A percentile compares a stretch with the other conserved stretches of the same genome.
Evolutionary conservation across 2,113 vertebrate species (phyloP).

Genomic region (Morone chrysops): DNA sequence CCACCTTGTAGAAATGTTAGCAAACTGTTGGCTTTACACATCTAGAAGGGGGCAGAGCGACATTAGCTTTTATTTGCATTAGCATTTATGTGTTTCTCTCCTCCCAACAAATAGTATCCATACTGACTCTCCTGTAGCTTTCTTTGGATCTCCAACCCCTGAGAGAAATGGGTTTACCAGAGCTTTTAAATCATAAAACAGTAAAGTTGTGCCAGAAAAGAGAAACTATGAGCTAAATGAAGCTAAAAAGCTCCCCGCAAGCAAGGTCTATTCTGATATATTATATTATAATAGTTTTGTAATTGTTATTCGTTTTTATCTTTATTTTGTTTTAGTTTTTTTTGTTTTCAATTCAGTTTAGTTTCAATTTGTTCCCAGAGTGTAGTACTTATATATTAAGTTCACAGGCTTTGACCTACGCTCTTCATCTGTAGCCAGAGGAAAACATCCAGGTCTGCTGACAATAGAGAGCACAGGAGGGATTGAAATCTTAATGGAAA

Average conservation of each 20-base stretch:
- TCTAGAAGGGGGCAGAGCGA: neutral
- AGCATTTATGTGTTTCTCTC: neutral
- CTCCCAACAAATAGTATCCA: neutral
- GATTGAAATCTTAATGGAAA: constrained; percentile 7
- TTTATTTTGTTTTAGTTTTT: too few species aligned
- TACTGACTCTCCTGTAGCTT: neutral
- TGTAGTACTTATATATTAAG: too few species aligned
- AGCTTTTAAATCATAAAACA: neutral
- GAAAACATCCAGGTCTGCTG: constrained; percentile 14
- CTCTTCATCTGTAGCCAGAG: neutral
- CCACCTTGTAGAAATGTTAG: neutral
- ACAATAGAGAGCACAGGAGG: neutral
- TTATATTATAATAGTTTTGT: too few species aligned
- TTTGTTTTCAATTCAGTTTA: too few species aligned
- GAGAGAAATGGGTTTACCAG: neutral
- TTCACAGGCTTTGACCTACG: neutral
- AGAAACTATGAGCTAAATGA: neutral
- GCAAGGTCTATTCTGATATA: too few species aligned
- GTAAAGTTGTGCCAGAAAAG: neutral
- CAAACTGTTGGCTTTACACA: neutral
- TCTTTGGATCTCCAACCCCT: neutral
- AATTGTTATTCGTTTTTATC: too few species aligned
- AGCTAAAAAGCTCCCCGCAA: neutral
- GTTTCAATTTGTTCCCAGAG: too few species aligned
- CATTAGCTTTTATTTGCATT: neutral